phyloP scores from a whole-genome alignment of 2,888 invertebrate species.

The Cephus runcator region DNA sequence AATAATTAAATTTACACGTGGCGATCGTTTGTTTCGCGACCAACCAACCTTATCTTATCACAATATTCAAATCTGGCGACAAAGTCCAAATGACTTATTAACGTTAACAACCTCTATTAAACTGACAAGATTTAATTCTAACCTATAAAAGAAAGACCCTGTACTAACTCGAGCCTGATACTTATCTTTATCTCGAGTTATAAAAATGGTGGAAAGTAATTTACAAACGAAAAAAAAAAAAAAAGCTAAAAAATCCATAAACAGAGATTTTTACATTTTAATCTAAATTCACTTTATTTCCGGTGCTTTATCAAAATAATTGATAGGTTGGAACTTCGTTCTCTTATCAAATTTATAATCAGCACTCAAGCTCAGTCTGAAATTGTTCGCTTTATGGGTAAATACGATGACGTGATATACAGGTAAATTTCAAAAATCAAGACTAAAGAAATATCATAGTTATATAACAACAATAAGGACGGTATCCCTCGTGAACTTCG shows the following conservation, averaged over 20 bases:
- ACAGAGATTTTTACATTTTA: background rate
- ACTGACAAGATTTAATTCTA: background rate
- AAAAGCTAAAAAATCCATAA: background rate
- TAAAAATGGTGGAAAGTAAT: background rate
- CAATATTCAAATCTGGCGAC: background rate
- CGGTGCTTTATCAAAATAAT: background rate
- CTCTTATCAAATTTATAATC: background rate
- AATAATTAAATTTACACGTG: too few relatives aligned
- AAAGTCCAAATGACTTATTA: background rate
- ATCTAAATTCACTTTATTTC: background rate
- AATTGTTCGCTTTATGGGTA: background rate
- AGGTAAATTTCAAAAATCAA: background rate
- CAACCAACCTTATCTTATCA: background rate
- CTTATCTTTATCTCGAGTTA: background rate
- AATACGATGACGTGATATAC: background rate
- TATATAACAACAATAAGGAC: background rate
- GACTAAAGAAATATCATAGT: background rate
- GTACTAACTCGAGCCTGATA: background rate
- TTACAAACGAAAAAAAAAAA: background rate
- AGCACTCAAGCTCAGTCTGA: background rate
- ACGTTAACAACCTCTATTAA: background rate
- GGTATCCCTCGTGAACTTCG: background rate
- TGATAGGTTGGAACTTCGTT: background rate
- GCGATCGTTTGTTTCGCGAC: too few relatives aligned
- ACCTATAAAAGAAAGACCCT: background rate